A percentile compares a stretch with the other conserved stretches of the same genome.
These are phyloP conservation scores for Saccostrea glomerata DNA, from an alignment of 1,140 invertebrate species.

Conservation along the genomic window DNA sequence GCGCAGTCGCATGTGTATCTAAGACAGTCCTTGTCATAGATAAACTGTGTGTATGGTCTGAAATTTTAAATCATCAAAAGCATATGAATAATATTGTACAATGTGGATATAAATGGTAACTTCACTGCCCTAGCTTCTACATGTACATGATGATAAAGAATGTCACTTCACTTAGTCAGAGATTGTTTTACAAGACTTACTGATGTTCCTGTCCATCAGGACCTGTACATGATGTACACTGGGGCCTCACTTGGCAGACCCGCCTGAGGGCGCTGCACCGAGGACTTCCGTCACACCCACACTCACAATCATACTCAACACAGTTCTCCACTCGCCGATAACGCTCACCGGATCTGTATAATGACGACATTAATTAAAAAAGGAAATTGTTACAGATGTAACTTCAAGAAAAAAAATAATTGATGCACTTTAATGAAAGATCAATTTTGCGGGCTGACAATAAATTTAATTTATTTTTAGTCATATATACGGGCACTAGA, in stretches of 20 bases:
- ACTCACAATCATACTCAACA: conserved; percentile 59
- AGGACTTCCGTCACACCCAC: conserved; percentile 62
- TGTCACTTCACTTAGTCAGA: no score
- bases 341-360: background rate
- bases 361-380: background rate
- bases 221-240: background rate
- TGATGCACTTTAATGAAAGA: no score
- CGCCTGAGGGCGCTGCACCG: conserved; percentile 51
- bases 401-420: background rate
- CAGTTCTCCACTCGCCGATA: conserved; percentile 44
- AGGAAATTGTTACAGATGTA: background rate
- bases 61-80: no score
- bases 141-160: no score
- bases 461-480: no score
- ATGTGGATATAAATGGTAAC: no score
- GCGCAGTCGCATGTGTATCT: conserved; percentile 13
- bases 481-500: no score
- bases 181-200: background rate
- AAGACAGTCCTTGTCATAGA: conserved; percentile 38
- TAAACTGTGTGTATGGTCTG: conserved; percentile 35
- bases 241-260: background rate
- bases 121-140: no score
- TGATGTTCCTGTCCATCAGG: background rate
- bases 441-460: no score
- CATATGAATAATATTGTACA: no score